phyloP scores from a whole-genome alignment of 2,113 vertebrate genomes.

The Bubalus kerabau region DNA sequence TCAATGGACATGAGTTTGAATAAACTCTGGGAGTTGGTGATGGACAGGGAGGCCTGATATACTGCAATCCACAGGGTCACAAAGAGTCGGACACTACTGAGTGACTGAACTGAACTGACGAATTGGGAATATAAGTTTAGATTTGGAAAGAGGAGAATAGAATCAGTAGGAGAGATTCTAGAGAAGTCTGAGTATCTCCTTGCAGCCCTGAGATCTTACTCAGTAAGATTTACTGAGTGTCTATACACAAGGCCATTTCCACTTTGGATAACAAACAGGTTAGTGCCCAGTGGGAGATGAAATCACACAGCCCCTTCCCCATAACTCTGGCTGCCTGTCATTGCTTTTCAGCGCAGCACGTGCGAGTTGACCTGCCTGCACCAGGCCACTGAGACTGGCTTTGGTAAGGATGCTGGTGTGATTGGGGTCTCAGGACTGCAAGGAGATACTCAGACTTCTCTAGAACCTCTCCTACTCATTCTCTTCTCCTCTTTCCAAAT shows the following conservation, averaged over 20 bases:
- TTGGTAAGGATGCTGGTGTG: neutral
- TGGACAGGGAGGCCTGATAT: no score
- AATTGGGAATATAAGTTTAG: neutral
- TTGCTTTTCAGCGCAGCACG: rapidly evolving
- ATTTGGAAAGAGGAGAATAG: neutral
- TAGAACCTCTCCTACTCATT: neutral
- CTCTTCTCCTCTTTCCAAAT: neutral
- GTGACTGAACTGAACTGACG: neutral
- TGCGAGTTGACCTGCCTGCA: neutral
- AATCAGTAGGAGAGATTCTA: neutral
- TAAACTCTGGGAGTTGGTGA: no score
- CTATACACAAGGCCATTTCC: neutral
- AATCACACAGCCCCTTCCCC: neutral
- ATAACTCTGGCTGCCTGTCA: no score
- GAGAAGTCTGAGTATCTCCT: neutral
- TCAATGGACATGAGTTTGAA: no score
- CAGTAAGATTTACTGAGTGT: neutral
- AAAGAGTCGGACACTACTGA: no score
- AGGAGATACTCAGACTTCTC: neutral
- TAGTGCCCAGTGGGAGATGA: neutral
- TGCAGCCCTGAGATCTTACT: neutral
- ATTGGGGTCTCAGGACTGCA: neutral
- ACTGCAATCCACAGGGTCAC: no score
- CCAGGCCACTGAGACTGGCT: neutral
- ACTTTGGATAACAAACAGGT: neutral